These are phyloP conservation scores for Dyspetes luteomarginatus DNA, from an alignment of 2,888 invertebrate genomes.

Conservation along the genomic window DNA sequence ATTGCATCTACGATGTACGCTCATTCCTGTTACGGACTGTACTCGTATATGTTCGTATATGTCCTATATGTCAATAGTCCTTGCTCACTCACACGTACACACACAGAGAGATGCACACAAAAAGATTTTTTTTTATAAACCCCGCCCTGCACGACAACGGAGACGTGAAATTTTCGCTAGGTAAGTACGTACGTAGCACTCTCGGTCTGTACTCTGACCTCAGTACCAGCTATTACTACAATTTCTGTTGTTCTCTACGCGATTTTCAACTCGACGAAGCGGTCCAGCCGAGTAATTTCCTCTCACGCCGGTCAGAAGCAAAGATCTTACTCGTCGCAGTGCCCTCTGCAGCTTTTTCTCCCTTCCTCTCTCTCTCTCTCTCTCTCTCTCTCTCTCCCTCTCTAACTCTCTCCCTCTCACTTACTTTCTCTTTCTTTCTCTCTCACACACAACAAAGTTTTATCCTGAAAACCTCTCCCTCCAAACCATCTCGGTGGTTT, in stretches of 20 bases:
- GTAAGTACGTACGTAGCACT: conserved; percentile 57
- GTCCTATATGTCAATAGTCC: conserved; percentile 22
- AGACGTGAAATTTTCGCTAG: conserved; percentile 17
- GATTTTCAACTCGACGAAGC: conserved; percentile 76
- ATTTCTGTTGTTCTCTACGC: conserved; percentile 66
- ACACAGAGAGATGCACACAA: conserved; percentile 9
- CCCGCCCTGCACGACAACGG: conserved; percentile 32
- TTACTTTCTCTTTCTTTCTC: conserved; percentile 36
- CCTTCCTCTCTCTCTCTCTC: conserved; percentile 33
- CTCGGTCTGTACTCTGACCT: conserved; percentile 31
- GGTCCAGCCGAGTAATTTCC: conserved; percentile 73
- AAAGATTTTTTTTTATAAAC: too few species aligned
- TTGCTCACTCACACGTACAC: neutral
- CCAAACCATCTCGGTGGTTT: conserved; percentile 40
- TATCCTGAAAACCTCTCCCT: conserved; percentile 5
- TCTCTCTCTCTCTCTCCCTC: conserved; percentile 20
- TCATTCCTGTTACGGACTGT: conserved; percentile 24
- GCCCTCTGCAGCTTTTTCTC: neutral
- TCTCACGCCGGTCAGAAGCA: conserved; percentile 67
- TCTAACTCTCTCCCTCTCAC: conserved; percentile 1
- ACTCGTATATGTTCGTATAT: conserved; percentile 16
- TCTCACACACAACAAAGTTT: neutral
- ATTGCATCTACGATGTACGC: conserved; percentile 26
- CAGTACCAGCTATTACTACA: conserved; percentile 38
- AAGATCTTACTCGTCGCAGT: conserved; percentile 38